Percentiles rank a stretch among this genome's conserved stretches.
Evolutionary conservation across 23 tunicate species (phyloP).

Genomic region (Styela plicata): DNA sequence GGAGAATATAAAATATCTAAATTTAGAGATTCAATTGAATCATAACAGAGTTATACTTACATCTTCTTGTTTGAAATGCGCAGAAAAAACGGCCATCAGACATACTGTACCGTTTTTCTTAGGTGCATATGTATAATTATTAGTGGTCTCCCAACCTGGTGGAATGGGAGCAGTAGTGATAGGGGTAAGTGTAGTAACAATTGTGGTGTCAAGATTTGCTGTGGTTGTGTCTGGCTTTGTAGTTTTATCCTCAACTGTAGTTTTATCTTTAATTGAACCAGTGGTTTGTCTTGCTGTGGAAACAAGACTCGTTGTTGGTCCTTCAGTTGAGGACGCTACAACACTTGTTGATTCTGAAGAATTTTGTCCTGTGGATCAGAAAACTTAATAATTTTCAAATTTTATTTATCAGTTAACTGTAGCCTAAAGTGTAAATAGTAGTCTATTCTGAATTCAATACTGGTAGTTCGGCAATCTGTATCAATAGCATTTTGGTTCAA

Average conservation of each 20-base stretch:
- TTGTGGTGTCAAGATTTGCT: too few species aligned
- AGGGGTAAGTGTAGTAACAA: background rate
- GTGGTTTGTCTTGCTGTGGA: too few species aligned
- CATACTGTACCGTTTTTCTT: conserved; percentile 9
- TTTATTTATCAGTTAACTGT: too few species aligned
- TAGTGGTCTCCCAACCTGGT: background rate
- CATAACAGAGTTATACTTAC: background rate
- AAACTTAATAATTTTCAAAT: background rate
- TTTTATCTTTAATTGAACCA: background rate
- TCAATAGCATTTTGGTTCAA: too few species aligned
- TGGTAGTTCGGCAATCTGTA: too few species aligned
- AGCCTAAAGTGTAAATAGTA: too few species aligned
- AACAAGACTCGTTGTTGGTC: background rate
- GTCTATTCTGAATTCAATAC: too few species aligned
- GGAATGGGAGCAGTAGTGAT: background rate
- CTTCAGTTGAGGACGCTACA: background rate
- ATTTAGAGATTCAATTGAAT: too few species aligned
- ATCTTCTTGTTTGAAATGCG: background rate
- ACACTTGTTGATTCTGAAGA: background rate
- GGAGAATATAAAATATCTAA: too few species aligned
- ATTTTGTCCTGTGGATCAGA: background rate
- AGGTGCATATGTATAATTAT: background rate
- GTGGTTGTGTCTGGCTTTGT: background rate
- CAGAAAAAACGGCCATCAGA: background rate
- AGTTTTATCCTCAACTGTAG: background rate